Percentiles rank a stretch among this genome's conserved stretches.
phyloP scores from a whole-genome alignment of 2,888 invertebrate genomes.

The Psylliodes chrysocephalus region DNA sequence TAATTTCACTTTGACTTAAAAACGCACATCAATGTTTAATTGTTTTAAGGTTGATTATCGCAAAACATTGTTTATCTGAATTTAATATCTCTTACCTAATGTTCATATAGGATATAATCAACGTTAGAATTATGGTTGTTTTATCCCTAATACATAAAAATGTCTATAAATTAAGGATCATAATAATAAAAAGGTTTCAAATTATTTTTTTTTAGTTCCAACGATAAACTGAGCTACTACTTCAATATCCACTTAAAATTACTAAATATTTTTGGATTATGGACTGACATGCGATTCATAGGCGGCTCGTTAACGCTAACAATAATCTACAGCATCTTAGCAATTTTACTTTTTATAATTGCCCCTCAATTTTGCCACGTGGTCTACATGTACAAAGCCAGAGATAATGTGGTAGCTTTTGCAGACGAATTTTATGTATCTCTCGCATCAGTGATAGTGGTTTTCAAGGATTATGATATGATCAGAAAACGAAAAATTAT shows the following conservation, averaged over 20 bases:
- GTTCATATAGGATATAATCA: too few species aligned
- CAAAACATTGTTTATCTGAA: too few species aligned
- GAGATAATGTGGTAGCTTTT: conserved; percentile 36
- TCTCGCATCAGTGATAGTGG: conserved; percentile 29
- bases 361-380: conserved; percentile 38
- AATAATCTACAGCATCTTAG: conserved; percentile 18
- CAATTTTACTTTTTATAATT: conserved; percentile 26
- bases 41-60: too few species aligned
- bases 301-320: conserved; percentile 1
- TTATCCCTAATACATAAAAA: too few species aligned
- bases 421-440: conserved; percentile 41
- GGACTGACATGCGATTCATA: conserved; percentile 8
- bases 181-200: too few species aligned
- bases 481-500: conserved; percentile 28
- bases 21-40: too few species aligned
- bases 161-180: too few species aligned
- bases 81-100: too few species aligned
- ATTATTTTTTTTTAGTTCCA: background rate
- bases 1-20: too few species aligned
- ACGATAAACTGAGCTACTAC: background rate
- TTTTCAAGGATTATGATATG: conserved; percentile 33
- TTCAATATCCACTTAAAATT: background rate
- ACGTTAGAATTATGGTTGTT: too few species aligned
- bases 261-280: conserved; percentile 11
- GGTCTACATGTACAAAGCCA: conserved; percentile 39